phyloP scores from a whole-genome alignment of 2,888 invertebrate genomes.

The Epiblema foenella region DNA sequence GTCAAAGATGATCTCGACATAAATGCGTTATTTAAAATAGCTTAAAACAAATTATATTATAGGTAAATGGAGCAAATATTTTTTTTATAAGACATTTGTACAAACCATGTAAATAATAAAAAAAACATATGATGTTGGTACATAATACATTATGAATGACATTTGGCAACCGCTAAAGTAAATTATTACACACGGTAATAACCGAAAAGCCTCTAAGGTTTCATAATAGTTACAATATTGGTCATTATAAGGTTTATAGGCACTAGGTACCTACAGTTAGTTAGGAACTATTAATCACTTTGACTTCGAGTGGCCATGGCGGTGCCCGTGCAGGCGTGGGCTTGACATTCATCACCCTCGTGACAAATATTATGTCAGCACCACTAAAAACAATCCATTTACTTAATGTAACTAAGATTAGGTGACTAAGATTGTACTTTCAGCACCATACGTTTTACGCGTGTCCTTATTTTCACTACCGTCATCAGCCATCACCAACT shows the following conservation, averaged over 20 bases:
- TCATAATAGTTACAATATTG: no score
- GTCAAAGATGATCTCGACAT: background rate
- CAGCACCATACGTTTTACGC: background rate
- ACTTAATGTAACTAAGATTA: background rate
- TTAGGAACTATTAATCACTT: no score
- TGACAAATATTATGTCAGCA: background rate
- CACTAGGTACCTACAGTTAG: no score
- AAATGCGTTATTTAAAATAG: background rate
- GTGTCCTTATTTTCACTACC: slow-evolving; percentile 1
- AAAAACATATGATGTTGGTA: background rate
- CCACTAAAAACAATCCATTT: background rate
- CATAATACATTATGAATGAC: background rate
- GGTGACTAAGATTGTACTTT: background rate
- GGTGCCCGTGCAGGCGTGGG: no score
- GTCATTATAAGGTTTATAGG: no score
- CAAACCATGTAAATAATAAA: background rate
- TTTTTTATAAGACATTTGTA: background rate
- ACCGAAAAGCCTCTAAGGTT: no score
- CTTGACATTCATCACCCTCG: background rate
- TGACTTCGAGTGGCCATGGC: no score
- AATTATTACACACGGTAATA: no score
- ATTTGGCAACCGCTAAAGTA: background rate
- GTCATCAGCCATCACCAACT: background rate
- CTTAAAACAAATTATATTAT: background rate
- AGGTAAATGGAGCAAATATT: background rate